Base-by-base conservation (phyloP, 2,797 vertebrate genomes). In the Typhlichthys eigenmanni region DNA sequence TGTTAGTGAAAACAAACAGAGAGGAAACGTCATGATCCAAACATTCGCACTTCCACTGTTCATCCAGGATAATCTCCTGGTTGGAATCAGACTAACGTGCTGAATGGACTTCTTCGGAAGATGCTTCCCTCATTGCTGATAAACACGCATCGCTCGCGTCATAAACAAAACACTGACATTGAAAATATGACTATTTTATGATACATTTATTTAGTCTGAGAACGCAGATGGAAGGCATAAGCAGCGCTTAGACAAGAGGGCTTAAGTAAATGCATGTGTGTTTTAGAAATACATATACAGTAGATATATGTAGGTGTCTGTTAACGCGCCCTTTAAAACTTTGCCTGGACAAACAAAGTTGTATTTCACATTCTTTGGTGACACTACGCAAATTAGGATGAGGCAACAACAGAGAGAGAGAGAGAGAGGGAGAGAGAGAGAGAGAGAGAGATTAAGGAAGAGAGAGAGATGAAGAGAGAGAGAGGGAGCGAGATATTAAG, bases 1-100 rank as follows among this genome's bases (percentile, higher is more conserved):
- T 82, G 88, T 84, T 76, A 79, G 68, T 77, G 65, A 88, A 87
- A 90, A 86, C 78, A 89, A 88, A 87, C 75, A 85, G 43, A 16
- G 45, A 19, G 45, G 60, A 43, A 13, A 65, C 47, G 32, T 66
- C 66, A 67, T 87, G 85, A 83, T 84, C 69, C 59, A 72, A 86
- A 79, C 52, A 58, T 64, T 82, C 57, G 83, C 61, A 38, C 66
- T 55, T 65, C 65, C 73, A 24, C 62, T 12, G 58, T 62, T 85
- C 72, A 75, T 81, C 72, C 58, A n/a, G 68, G 66, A 77, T 83
- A 80, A 88, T 76, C 75, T 73, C 55, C 75, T 77, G 73, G 71
- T 71, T 53, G 63, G 56, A 69, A 66, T 19, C 7, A 16, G 71
- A 77, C 61, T 38, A 7, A 55, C 55, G 58, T 68, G 75, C 79